Percentiles rank a stretch among this genome's conserved stretches.
These are phyloP conservation scores for Ariopsis seemanni DNA, from an alignment of 2,113 vertebrate species.

Conservation along the genomic window DNA sequence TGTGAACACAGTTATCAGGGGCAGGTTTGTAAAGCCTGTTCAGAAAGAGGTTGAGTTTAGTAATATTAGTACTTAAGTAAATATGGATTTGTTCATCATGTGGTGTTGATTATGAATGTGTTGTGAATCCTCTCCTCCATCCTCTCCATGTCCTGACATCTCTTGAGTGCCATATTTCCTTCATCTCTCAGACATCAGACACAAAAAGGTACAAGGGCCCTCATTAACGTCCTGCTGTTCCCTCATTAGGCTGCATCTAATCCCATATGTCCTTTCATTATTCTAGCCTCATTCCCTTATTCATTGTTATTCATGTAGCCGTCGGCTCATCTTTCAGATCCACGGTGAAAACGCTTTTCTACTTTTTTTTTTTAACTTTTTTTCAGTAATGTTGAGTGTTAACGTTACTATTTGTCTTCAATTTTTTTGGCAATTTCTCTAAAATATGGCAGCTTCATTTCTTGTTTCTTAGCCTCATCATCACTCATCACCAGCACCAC, in stretches of 20 bases:
- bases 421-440: neutral
- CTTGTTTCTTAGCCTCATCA: too few species aligned
- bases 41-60: neutral
- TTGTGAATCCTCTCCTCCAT: neutral
- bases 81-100: neutral
- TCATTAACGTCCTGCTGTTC: slow-evolving; percentile 44
- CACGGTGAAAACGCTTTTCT: slow-evolving; percentile 2
- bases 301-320: slow-evolving; percentile 41
- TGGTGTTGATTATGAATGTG: neutral
- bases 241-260: slow-evolving; percentile 35
- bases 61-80: neutral
- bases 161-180: neutral
- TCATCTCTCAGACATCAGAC: slow-evolving; percentile 27
- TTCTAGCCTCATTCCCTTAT: slow-evolving; percentile 2
- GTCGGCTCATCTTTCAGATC: neutral
- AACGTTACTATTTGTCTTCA: neutral
- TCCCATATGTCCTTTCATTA: slow-evolving; percentile 34
- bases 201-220: slow-evolving; percentile 34
- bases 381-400: neutral
- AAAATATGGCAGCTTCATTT: neutral
- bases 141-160: neutral
- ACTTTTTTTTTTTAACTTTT: neutral
- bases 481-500: too few species aligned
- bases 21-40: neutral
- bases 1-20: neutral